Conservation (phyloP, 2,113 vertebrate species). For the Turdus rufiventris region DNA sequence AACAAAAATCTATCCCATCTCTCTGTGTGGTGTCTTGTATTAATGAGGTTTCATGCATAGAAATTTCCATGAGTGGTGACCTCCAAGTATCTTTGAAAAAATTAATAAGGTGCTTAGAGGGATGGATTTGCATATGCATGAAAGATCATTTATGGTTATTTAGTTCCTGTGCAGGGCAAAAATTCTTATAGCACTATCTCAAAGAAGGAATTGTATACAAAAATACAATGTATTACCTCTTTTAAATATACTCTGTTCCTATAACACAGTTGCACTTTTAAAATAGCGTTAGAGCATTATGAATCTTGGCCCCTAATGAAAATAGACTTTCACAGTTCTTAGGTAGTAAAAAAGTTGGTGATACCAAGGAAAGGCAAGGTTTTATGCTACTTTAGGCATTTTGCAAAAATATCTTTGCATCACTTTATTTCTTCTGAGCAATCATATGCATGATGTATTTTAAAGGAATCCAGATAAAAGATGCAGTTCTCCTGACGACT, state of each 20-base stretch:
- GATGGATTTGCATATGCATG: slow-evolving; percentile 72
- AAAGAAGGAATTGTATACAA: slow-evolving; percentile 8
- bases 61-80: slow-evolving; percentile 68
- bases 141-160: slow-evolving; percentile 57
- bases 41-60: slow-evolving; percentile 71
- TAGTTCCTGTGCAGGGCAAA: slow-evolving; percentile 47
- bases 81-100: slow-evolving; percentile 77
- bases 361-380: not conserved
- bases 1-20: slow-evolving; percentile 49
- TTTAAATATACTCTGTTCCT: not conserved
- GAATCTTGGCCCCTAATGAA: not conserved
- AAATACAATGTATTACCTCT: not conserved
- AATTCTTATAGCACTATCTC: slow-evolving; percentile 14
- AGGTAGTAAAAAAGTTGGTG: not conserved
- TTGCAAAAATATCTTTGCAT: not conserved
- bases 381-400: slow-evolving; percentile 1
- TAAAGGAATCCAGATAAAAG: not conserved
- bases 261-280: not conserved
- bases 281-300: not conserved
- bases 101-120: slow-evolving; percentile 75
- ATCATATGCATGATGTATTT: slow-evolving; percentile 5
- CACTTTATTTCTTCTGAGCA: not conserved
- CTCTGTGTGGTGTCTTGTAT: slow-evolving; percentile 51
- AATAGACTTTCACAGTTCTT: not conserved
- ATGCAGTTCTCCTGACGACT: not conserved